A percentile compares a stretch with the other conserved stretches of the same genome.
These are phyloP conservation scores for Dromococcyx pavoninus DNA, from an alignment of 2,797 vertebrate species.

Conservation along the genomic window DNA sequence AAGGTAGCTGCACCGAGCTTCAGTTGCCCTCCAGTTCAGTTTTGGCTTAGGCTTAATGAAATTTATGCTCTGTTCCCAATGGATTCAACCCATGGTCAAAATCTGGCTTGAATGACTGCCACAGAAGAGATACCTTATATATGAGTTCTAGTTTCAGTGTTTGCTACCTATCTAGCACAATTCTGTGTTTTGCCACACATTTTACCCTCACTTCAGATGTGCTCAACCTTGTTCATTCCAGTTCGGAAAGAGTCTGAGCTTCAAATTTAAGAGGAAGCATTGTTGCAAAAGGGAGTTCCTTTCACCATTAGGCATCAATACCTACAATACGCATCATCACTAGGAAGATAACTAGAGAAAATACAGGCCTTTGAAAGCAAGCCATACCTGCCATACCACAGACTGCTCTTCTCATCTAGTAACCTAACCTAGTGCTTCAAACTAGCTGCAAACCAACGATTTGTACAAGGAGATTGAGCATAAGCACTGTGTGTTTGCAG, in stretches of 20 bases:
- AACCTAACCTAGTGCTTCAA: background rate
- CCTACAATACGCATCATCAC: accelerated
- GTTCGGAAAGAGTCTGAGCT: background rate
- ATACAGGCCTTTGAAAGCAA: background rate
- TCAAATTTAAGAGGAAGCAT: background rate
- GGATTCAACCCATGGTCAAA: background rate
- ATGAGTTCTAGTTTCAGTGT: background rate
- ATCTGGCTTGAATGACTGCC: background rate
- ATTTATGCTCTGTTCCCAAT: background rate
- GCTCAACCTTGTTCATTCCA: background rate
- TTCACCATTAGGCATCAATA: background rate
- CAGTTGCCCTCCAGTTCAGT: background rate
- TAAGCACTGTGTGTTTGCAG: no score
- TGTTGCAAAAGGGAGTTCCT: background rate
- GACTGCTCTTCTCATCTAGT: background rate
- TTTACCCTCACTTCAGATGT: background rate
- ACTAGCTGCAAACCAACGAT: background rate
- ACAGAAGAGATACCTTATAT: background rate
- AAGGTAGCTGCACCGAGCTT: background rate
- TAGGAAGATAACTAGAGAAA: background rate
- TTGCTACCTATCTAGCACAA: background rate
- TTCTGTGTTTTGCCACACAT: background rate
- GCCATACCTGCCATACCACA: background rate
- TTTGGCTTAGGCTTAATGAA: background rate
- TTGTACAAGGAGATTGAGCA: no score